Evolutionary conservation across 1,140 invertebrate genomes (phyloP).

Genomic region (Lordiphosa mommai): DNA sequence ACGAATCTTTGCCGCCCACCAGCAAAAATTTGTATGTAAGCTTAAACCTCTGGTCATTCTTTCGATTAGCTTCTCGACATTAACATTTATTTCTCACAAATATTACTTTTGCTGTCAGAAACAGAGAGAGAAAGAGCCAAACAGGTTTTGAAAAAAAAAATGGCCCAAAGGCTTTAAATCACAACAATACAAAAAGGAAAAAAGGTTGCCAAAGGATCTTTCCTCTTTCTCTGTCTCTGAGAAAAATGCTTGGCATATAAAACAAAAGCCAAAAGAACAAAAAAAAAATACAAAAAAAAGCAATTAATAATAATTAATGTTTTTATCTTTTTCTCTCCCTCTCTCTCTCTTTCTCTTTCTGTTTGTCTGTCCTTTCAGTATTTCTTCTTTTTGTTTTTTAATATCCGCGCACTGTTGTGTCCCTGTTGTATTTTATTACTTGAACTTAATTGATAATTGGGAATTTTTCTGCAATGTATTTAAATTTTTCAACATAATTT

Average conservation of each 20-base stretch:
- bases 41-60: neutral
- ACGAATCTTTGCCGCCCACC: constrained; percentile 1
- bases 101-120: constrained; percentile 3
- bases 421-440: constrained; percentile 60
- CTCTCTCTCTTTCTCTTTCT: constrained; percentile 5
- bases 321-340: constrained; percentile 66
- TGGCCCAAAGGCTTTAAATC: constrained; percentile 2
- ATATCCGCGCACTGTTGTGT: neutral
- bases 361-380: constrained; percentile 26
- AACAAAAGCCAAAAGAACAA: constrained; percentile 52
- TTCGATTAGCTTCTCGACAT: constrained; percentile 7
- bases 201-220: constrained; percentile 3
- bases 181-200: constrained; percentile 10
- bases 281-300: constrained; percentile 45
- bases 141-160: neutral
- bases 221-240: no score
- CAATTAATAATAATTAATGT: constrained; percentile 78
- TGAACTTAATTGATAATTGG: constrained; percentile 76
- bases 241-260: constrained; percentile 19
- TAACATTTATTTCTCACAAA: constrained; percentile 7
- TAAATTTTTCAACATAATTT: constrained; percentile 76
- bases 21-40: neutral
- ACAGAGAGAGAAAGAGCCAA: constrained; percentile 2
- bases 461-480: constrained; percentile 60
- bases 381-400: constrained; percentile 5